phyloP scores from a whole-genome alignment of 2,888 invertebrate species.

The Acrobasis consociella region DNA sequence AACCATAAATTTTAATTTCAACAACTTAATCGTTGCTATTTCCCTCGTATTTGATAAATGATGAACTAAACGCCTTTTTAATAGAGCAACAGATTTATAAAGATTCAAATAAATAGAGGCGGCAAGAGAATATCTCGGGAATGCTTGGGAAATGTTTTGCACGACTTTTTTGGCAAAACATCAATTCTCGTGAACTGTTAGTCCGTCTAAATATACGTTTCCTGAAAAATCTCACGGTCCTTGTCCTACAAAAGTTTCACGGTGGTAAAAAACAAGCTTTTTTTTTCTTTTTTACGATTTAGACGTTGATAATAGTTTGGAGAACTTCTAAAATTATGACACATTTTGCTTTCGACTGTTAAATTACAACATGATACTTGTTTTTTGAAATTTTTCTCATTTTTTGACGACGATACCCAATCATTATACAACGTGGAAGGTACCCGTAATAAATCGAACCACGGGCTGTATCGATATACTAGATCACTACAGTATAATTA shows the following conservation, averaged over 20 bases:
- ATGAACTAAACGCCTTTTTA: slow-evolving; percentile 20
- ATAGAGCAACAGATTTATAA: slow-evolving; percentile 23
- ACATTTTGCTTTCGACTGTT: too few species aligned
- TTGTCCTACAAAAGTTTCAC: slow-evolving; percentile 7
- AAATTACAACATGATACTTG: too few species aligned
- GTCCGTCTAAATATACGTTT: slow-evolving; percentile 10
- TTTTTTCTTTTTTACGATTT: neutral
- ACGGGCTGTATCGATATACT: too few species aligned
- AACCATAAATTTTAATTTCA: slow-evolving; percentile 5
- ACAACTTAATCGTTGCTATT: neutral
- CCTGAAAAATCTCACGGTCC: slow-evolving; percentile 5
- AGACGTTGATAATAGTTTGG: too few species aligned
- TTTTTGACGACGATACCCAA: too few species aligned
- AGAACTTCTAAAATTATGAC: too few species aligned
- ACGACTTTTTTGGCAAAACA: slow-evolving; percentile 12
- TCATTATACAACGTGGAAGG: too few species aligned
- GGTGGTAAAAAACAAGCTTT: slow-evolving; percentile 1
- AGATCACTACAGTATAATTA: too few species aligned
- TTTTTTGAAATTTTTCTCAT: too few species aligned
- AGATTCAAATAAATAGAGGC: slow-evolving; percentile 4
- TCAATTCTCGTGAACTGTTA: slow-evolving; percentile 6
- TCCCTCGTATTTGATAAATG: neutral
- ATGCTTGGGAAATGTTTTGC: neutral
- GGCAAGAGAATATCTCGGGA: neutral
- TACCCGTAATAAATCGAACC: too few species aligned